phyloP scores from a whole-genome alignment of 1,140 invertebrate species.

The fruit fly (Drosophila melanogaster) region DNA sequence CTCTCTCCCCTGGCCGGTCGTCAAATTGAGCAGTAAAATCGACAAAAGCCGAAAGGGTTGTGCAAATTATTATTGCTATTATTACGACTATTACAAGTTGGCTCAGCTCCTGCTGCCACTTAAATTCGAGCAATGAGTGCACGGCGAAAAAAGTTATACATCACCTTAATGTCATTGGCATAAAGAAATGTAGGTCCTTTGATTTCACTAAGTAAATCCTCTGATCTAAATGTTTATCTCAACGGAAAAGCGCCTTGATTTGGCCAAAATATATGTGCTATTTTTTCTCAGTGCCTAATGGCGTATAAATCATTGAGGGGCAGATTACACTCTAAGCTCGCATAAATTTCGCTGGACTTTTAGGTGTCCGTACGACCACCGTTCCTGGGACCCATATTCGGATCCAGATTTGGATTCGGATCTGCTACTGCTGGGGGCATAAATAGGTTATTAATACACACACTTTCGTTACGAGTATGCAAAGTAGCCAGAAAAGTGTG shows the following conservation, averaged over 20 bases:
- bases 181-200: too few species aligned
- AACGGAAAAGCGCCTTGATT: too few species aligned
- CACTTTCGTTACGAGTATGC: slow-evolving; percentile 56
- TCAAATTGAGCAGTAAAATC: slow-evolving; percentile 76
- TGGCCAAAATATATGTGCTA: too few species aligned
- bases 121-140: neutral
- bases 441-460: slow-evolving; percentile 76
- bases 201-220: too few species aligned
- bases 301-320: slow-evolving; percentile 60
- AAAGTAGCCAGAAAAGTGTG: slow-evolving; percentile 68
- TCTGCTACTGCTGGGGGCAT: slow-evolving; percentile 48
- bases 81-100: slow-evolving; percentile 70
- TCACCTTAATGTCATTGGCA: too few species aligned
- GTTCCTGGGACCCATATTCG: neutral
- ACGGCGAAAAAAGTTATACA: neutral
- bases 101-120: slow-evolving; percentile 5
- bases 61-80: slow-evolving; percentile 79
- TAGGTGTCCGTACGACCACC: slow-evolving; percentile 35
- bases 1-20: slow-evolving; percentile 35
- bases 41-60: slow-evolving; percentile 69
- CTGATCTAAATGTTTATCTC: too few species aligned
- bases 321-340: slow-evolving; percentile 45
- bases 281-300: slow-evolving; percentile 4
- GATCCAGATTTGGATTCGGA: neutral
- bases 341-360: slow-evolving; percentile 57